Base-by-base conservation (phyloP, 2,888 invertebrate species). In the Agrochola lychnidis region DNA sequence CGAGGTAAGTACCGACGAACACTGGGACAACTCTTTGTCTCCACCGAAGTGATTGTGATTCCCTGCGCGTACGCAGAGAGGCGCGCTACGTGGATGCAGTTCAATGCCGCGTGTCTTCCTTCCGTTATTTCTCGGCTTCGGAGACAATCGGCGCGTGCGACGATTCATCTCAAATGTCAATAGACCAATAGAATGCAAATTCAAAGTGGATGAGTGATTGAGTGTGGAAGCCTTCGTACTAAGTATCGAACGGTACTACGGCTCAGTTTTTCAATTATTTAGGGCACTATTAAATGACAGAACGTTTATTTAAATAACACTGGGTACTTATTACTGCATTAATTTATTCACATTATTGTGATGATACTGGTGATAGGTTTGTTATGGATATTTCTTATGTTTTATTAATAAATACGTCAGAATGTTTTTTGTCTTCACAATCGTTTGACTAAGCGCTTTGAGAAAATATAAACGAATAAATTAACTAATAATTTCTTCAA, bases 61-160 rank as follows among this genome's bases (percentile, higher is more conserved):
- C 93, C 63, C 68, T 63, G 73, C 89, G 87, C 90, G 90, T 87
- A 68, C 84, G 84, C 82, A 40, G 53, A 62, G 74, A 72, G 84
- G 85, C 82, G 69, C 48, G 76, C 70, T 90, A 91, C 89, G 91
- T 90, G 90, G 70, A 79, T 86, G 84, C 87, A 85, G 86, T 87
- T 87, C 93, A 92, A 92, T 92, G 92, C 80, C 90, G 84, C 70
- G 59, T 74, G 73, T 90, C 92, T 95, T 95, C 95, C 95, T 95
- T 95, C 95, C 95, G 95, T 94, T 95, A 94, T 91, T 85, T 92
- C 86, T 88, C 87, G 86, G 86, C 90, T 89, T 67, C 73, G 74
- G 68, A 87, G 71, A 80, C 79, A 79, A 81, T 81, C 78, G 75
- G 62, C 81, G 87, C 80, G 80, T 76, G 70, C 72, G 73, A 57